phyloP scores from a whole-genome alignment of 2,888 invertebrate species.

The Cheilosia impressa region DNA sequence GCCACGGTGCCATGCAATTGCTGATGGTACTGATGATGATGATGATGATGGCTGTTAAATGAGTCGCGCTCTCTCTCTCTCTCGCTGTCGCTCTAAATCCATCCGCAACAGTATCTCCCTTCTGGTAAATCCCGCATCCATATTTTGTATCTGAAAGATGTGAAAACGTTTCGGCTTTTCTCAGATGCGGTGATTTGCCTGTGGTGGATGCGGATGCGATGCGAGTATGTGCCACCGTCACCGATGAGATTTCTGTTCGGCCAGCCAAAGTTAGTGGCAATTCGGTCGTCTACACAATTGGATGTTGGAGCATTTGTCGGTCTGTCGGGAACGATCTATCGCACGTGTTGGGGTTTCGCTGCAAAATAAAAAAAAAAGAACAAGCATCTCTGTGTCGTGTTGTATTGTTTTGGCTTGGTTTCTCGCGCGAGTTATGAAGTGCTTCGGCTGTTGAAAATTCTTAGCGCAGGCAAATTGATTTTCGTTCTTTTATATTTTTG shows the following conservation, averaged over 20 bases:
- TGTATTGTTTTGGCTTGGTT: constrained; percentile 7
- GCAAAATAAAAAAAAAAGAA: background rate
- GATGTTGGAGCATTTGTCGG: constrained; percentile 72
- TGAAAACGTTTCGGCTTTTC: constrained; percentile 51
- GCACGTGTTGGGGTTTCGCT: constrained; percentile 61
- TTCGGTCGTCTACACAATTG: constrained; percentile 72
- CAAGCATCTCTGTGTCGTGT: background rate
- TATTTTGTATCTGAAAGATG: constrained; percentile 63
- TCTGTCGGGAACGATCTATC: constrained; percentile 59
- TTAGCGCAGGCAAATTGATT: background rate
- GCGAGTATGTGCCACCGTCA: constrained; percentile 9
- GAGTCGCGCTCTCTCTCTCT: constrained; percentile 16
- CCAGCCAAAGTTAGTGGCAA: constrained; percentile 65
- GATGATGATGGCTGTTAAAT: constrained; percentile 33
- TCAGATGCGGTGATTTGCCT: background rate
- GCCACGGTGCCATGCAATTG: background rate
- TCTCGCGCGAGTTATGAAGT: constrained; percentile 3
- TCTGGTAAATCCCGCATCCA: constrained; percentile 52
- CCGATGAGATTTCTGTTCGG: constrained; percentile 58
- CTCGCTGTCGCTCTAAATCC: constrained; percentile 21
- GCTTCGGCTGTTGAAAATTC: background rate
- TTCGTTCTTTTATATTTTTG: background rate
- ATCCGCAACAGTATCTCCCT: constrained; percentile 35
- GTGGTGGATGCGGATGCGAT: constrained; percentile 43
- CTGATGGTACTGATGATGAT: background rate